Percentiles rank a stretch among this genome's conserved stretches.
These are phyloP conservation scores for Hydraecia micacea DNA, from an alignment of 2,888 invertebrate genomes.

Conservation along the genomic window DNA sequence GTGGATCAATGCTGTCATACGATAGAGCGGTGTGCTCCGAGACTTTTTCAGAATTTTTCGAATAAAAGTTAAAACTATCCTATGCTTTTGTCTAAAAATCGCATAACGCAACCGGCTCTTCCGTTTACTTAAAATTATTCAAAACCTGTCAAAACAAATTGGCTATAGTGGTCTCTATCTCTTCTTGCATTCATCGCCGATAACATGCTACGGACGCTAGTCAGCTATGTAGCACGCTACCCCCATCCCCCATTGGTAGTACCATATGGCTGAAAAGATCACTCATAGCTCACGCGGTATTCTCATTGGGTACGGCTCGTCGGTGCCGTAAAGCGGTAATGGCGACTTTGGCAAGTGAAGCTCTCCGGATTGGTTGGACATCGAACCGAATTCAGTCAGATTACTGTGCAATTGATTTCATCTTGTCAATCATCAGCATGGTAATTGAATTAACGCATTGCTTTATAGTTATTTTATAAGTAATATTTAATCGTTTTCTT, in stretches of 20 bases:
- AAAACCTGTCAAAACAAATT: too few species aligned
- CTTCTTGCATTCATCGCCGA: not conserved
- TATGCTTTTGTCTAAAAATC: not conserved
- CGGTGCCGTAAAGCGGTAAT: not conserved
- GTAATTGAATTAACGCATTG: too few species aligned
- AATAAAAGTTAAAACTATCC: not conserved
- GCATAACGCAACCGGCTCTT: not conserved
- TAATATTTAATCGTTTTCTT: too few species aligned
- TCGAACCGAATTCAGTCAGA: too few species aligned
- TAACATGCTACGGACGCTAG: not conserved
- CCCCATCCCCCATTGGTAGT: not conserved
- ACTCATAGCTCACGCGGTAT: not conserved
- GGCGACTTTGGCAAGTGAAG: not conserved
- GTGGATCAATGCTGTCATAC: not conserved
- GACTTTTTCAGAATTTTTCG: not conserved
- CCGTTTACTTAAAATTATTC: not conserved
- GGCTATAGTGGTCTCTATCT: too few species aligned
- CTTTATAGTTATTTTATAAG: too few species aligned
- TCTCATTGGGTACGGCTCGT: not conserved
- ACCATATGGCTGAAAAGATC: not conserved
- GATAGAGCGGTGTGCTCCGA: not conserved
- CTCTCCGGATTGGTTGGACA: not conserved
- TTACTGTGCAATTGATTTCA: too few species aligned
- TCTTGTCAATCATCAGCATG: too few species aligned
- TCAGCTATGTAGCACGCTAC: not conserved